Percentiles rank a stretch among this genome's conserved stretches.
Evolutionary conservation across 2,797 vertebrate genomes (phyloP).

Genomic region (Novumbra hubbsi): DNA sequence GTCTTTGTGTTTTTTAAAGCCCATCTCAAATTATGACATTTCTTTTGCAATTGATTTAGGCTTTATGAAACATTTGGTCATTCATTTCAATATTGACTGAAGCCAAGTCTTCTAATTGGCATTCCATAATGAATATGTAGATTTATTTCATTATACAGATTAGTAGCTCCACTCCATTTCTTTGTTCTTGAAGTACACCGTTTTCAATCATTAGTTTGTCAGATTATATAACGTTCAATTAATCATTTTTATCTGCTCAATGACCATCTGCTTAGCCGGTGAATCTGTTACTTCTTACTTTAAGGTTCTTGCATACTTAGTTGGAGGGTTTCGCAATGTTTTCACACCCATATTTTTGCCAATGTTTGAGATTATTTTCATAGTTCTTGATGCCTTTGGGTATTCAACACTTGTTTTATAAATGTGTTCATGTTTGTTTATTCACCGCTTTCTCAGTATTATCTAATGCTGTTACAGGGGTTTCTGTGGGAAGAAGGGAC

Average conservation of each 20-base stretch:
- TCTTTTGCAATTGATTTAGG: background rate
- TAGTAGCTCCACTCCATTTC: background rate
- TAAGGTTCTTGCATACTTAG: background rate
- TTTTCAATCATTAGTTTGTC: background rate
- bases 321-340: background rate
- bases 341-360: conserved; percentile 13
- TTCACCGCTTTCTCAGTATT: background rate
- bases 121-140: background rate
- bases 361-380: background rate
- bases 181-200: background rate
- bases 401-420: conserved; percentile 3
- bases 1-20: background rate
- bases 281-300: conserved; percentile 6
- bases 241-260: background rate
- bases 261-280: background rate
- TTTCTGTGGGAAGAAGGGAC: conserved; percentile 11
- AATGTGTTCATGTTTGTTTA: conserved; percentile 5
- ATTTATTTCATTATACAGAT: background rate
- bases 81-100: background rate
- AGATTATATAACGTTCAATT: background rate
- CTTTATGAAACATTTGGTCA: background rate
- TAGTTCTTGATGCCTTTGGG: background rate
- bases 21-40: background rate
- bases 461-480: conserved; percentile 20
- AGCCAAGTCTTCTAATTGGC: background rate